Percentiles rank a stretch among this genome's conserved stretches.
phyloP scores from a whole-genome alignment of 2,113 vertebrate genomes.

The Phycodurus eques region DNA sequence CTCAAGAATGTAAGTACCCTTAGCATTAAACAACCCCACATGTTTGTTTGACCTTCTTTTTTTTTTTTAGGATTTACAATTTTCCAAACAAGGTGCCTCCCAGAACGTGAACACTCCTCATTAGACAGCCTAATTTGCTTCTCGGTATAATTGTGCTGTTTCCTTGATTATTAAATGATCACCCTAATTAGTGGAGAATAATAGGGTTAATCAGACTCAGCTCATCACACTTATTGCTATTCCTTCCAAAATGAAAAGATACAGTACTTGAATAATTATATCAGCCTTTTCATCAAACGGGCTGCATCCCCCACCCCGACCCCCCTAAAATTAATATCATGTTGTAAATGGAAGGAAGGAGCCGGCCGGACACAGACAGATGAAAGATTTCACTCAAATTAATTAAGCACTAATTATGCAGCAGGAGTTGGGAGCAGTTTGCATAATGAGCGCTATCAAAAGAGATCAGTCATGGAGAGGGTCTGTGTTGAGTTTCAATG shows the following conservation, averaged over 20 bases:
- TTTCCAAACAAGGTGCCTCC: conserved; percentile 74
- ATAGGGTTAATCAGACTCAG: conserved; percentile 86
- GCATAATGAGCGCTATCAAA: conserved; percentile 82
- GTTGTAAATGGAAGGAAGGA: conserved; percentile 91
- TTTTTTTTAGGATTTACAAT: conserved; percentile 60
- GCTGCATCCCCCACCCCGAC: conserved; percentile 59
- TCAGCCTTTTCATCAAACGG: conserved; percentile 82
- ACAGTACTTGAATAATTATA: conserved; percentile 89
- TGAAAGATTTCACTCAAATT: conserved; percentile 92
- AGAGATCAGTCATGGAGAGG: conserved; percentile 72
- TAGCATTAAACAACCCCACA: conserved; percentile 27
- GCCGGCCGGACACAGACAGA: conserved; percentile 85
- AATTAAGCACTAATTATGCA: conserved; percentile 88
- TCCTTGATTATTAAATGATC: conserved; percentile 94
- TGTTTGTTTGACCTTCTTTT: conserved; percentile 58
- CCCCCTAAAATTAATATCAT: conserved; percentile 87
- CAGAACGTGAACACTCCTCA: conserved; percentile 70
- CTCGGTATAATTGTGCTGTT: conserved; percentile 76
- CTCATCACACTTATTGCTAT: conserved; percentile 86
- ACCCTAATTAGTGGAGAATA: conserved; percentile 88
- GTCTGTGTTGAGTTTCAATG: conserved; percentile 64
- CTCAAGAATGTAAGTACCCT: conserved; percentile 33
- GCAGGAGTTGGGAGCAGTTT: conserved; percentile 81
- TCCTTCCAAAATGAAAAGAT: conserved; percentile 81
- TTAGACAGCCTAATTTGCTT: conserved; percentile 76